Conservation (phyloP, 2,888 invertebrate species). For the Penaeus monodon region DNA sequence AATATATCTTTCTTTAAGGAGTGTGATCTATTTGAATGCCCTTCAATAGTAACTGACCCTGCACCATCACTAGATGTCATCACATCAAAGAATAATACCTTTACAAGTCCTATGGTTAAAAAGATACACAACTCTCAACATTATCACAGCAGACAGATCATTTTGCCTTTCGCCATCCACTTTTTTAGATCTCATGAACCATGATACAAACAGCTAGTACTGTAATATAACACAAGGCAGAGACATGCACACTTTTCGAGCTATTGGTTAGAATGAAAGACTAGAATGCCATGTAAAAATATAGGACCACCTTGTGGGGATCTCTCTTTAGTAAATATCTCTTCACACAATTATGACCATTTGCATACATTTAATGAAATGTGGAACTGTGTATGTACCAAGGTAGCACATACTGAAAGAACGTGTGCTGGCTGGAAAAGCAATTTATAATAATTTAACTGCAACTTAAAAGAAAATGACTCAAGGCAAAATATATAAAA, state of each 20-base stretch:
- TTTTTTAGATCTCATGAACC: conserved; percentile 46
- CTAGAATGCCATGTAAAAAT: conserved; percentile 63
- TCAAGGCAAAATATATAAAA: no score
- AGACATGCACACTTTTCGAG: conserved; percentile 58
- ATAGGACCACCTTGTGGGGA: conserved; percentile 58
- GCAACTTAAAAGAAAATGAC: no score
- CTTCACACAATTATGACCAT: conserved; percentile 57
- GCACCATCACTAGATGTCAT: conserved; percentile 38
- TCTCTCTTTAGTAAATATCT: conserved; percentile 59
- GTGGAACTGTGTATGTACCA: conserved; percentile 43
- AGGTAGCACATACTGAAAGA: conserved; percentile 39
- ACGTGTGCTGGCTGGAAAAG: conserved; percentile 25
- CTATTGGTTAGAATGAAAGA: conserved; percentile 62
- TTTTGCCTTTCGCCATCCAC: conserved; percentile 49
- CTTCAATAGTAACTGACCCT: conserved; percentile 29
- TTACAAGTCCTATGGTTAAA: conserved; percentile 12
- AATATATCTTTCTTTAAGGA: conserved; percentile 31
- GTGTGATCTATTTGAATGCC: conserved; percentile 25
- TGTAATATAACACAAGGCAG: conserved; percentile 58
- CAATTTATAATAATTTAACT: neutral
- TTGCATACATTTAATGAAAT: conserved; percentile 49
- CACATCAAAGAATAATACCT: conserved; percentile 32
- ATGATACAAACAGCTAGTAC: conserved; percentile 56
- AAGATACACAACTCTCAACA: conserved; percentile 42
- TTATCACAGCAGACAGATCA: conserved; percentile 48